Conservation (phyloP, 2,797 vertebrate genomes). For the Aselliscus stoliczkanus region DNA sequence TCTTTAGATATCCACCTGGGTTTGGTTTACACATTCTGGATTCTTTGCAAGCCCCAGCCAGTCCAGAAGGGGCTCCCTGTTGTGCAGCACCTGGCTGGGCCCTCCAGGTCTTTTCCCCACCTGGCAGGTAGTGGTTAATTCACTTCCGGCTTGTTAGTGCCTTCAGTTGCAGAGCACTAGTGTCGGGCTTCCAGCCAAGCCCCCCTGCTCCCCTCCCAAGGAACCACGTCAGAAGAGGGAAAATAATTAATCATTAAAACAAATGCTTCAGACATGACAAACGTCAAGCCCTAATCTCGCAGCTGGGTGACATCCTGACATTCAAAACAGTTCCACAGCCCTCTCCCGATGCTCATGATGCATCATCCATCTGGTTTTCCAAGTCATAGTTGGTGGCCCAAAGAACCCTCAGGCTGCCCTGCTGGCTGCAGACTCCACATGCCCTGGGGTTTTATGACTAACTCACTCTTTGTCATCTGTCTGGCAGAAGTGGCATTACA, state of each 20-base stretch:
- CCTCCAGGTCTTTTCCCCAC: background rate
- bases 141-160: constrained; percentile 47
- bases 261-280: constrained; percentile 49
- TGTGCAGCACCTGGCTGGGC: constrained; percentile 23
- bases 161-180: background rate
- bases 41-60: background rate
- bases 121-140: constrained; percentile 51
- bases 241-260: constrained; percentile 71
- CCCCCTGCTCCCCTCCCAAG: background rate
- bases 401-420: background rate
- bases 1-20: background rate
- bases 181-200: constrained; percentile 42
- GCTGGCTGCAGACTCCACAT: background rate
- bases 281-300: background rate
- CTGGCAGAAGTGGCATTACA: background rate
- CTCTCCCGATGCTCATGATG: background rate
- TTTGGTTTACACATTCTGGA: background rate
- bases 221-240: constrained; percentile 46
- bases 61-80: background rate
- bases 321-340: background rate
- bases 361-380: background rate
- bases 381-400: background rate
- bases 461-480: background rate
- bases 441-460: background rate
- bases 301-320: constrained; percentile 51